Evolutionary conservation across 2,113 vertebrate genomes (phyloP).

Genomic region (Oxygymnocypris stewartii): DNA sequence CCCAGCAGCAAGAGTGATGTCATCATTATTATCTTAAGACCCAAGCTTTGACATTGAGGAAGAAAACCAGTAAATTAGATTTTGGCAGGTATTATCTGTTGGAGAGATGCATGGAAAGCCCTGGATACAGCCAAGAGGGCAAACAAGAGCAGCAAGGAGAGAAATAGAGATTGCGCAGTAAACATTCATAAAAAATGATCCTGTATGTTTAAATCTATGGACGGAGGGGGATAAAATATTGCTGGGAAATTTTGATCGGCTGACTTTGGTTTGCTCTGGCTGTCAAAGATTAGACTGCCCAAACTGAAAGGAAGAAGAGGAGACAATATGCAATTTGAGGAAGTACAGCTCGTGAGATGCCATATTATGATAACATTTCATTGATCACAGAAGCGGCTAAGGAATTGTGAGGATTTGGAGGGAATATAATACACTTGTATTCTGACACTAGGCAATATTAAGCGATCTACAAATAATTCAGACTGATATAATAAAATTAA

Average conservation of each 20-base stretch:
- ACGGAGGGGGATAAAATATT: conserved; percentile 33
- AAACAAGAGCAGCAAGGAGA: conserved; percentile 65
- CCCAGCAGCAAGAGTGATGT: conserved; percentile 49
- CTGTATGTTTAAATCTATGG: conserved; percentile 49
- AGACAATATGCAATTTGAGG: not conserved
- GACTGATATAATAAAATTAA: not conserved
- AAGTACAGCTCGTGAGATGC: not conserved
- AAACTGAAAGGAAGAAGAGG: not conserved
- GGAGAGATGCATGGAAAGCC: conserved; percentile 67
- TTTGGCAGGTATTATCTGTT: conserved; percentile 73
- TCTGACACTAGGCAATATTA: not conserved
- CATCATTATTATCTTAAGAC: conserved; percentile 63
- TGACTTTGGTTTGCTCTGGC: conserved; percentile 11
- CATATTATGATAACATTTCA: not conserved
- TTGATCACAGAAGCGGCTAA: not conserved
- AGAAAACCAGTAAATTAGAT: conserved; percentile 65
- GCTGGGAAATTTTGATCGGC: conserved; percentile 42
- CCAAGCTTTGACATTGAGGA: conserved; percentile 56
- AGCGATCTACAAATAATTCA: not conserved
- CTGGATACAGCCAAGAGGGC: conserved; percentile 70
- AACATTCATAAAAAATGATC: conserved; percentile 58
- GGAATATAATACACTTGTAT: not conserved
- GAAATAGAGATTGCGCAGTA: conserved; percentile 63
- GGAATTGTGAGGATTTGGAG: not conserved
- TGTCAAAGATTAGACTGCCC: not conserved